Percentiles rank a stretch among this genome's conserved stretches.
Evolutionary conservation across 2,888 invertebrate genomes (phyloP).

Genomic region (Drosophila conformis): DNA sequence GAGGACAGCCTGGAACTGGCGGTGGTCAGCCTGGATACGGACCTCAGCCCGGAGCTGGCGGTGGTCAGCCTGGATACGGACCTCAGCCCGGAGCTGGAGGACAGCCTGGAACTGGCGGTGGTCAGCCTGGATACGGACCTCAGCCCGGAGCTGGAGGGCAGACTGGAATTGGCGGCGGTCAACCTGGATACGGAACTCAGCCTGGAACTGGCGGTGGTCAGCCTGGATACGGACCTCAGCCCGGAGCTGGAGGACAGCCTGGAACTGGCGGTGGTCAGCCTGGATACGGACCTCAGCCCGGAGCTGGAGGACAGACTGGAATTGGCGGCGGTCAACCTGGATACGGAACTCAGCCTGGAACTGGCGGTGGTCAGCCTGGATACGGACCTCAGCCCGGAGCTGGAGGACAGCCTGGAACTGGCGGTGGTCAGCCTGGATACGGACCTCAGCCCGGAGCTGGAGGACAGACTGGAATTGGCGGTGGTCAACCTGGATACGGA

Average conservation of each 20-base stretch:
- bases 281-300: neutral
- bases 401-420: constrained; percentile 20
- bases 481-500: constrained; percentile 29
- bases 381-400: constrained; percentile 14
- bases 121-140: neutral
- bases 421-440: constrained; percentile 25
- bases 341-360: neutral
- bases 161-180: neutral
- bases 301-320: constrained; percentile 15
- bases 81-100: neutral
- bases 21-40: neutral
- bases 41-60: neutral
- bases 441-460: constrained; percentile 21
- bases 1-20: neutral
- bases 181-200: constrained; percentile 4
- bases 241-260: neutral
- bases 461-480: constrained; percentile 12
- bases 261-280: neutral
- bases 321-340: neutral
- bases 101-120: neutral
- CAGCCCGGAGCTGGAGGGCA: constrained; percentile 13
- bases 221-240: neutral
- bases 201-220: no score
- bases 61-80: neutral
- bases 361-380: neutral